Evolutionary conservation across 1,140 invertebrate genomes (phyloP), one percentile per base, ranked within the genome.

Genomic region (Scylla paramamosain): DNA sequence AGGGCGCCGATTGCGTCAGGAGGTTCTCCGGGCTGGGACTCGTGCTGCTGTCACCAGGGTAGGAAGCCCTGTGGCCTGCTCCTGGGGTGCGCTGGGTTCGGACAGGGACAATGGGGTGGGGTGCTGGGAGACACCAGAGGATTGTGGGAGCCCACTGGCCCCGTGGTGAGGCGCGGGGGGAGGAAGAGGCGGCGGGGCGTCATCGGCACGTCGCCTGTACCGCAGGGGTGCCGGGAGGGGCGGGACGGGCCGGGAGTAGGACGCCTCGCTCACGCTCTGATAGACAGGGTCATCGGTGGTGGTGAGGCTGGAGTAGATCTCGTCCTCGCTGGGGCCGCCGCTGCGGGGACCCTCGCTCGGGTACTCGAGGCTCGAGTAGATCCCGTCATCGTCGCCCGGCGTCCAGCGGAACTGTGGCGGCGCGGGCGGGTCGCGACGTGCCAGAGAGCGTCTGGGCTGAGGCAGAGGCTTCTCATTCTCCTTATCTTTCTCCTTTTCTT

Each of bases 231-330:
- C 96, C 45, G 96, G 96, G 0, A 95, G 83, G 31, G 96, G 96
- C 29, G 96, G 96, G 4, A 95, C 91, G n/a, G 96, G 96, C 10
- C 96, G 67, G 16, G 96, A 95, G 59, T 96, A 96, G 3, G 94
- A 91, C 4, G 95, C 84, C 93, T 96, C 96, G 39, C 95, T 93
- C 20, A 96, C 95, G 52, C 95, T 95, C 52, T 96, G 96, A 52
- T 96, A 95, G 14, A 95, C 93, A 20, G 96, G 95, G 91, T 96
- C 96, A 14, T 95, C 96, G 2, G 92, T 94, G n/a, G 96, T 94
- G 31, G 84, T 95, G 52, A 95, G 86, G 86, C 94, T 95, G 52
- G 94, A 95, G 52, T 95, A 95, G 20, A 95, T 95, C 39, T 95
- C 94, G 77, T 95, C 94, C 59, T 92, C 91, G 59, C 91, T 82